Evolutionary conservation across 1,140 invertebrate genomes (phyloP), one percentile per base, ranked within the genome.

Genomic region (Microplitis mediator): DNA sequence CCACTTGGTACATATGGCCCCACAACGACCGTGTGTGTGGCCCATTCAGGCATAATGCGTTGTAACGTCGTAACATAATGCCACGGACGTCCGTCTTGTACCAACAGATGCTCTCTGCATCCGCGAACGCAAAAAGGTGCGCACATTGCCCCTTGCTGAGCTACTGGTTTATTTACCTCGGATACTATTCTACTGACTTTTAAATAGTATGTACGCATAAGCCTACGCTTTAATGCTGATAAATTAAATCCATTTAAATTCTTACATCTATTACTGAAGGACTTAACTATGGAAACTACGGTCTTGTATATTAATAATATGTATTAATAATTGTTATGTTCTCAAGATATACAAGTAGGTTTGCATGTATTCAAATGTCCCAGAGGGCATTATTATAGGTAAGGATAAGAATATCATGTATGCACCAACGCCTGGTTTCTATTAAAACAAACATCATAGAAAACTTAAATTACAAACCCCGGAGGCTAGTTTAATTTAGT

Each of bases 91-190:
- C 60, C 74, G 77, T 81, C 79, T 81, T 81, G 80, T 81, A 80
- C 74, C 78, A 80, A 79, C 80, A 81, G 79, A 81, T 81, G 80
- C 79, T 81, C 75, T 72, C 75, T 76, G 77, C 79, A 79, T 80
- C 77, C 79, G 78, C 79, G 80, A 80, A 76, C 77, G 73, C 68
- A 70, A 69, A 45, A 45, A 70, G 63, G 66, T 70, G 69, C 67
- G 68, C 60, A 73, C 72, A 73, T 70, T 58, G 56, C 56, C 56
- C 56, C 56, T 58, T 31, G 56, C 56, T 58, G 56, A 58, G 56
- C 56, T 58, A 58, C 56, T 58, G 56, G 56, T 58, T 31, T 31
- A 16, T 58, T 31, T 31, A 4, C n/a, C 56, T 16, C 56, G 4
- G 16, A 23, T 23, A 23, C 23, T 23, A 23, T 23, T 23, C 23